Percentiles rank a stretch among this genome's conserved stretches.
phyloP scores from a whole-genome alignment of 2,113 vertebrate genomes.

The Sylvietta virens region DNA sequence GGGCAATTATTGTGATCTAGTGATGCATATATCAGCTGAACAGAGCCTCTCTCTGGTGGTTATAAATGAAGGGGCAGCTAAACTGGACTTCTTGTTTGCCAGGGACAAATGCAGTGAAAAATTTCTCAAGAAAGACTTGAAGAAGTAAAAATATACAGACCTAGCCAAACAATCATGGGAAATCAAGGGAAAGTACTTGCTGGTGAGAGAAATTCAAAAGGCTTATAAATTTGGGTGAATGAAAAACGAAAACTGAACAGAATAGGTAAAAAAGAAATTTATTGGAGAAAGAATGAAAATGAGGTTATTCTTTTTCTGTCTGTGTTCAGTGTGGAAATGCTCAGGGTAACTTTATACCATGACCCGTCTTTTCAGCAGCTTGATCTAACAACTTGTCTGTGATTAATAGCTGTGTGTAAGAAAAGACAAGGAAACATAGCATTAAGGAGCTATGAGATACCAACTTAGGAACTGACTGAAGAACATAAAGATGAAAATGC shows the following conservation, averaged over 20 bases:
- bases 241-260: neutral
- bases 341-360: neutral
- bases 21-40: neutral
- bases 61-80: neutral
- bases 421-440: neutral
- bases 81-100: neutral
- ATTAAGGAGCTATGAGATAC: neutral
- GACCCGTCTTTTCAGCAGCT: neutral
- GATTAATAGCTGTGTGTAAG: neutral
- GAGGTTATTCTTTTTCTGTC: neutral
- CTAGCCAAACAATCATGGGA: neutral
- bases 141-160: neutral
- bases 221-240: neutral
- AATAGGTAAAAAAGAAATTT: neutral
- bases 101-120: neutral
- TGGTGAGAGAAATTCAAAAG: accelerated
- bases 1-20: neutral
- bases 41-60: neutral
- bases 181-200: neutral
- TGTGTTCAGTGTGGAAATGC: neutral
- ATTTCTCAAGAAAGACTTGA: neutral
- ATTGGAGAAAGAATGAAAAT: neutral
- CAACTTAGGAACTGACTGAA: neutral
- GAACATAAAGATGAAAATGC: neutral
- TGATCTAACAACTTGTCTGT: neutral